These are phyloP conservation scores for Tichodroma muraria DNA, from an alignment of 2,113 vertebrate species.

Conservation along the genomic window DNA sequence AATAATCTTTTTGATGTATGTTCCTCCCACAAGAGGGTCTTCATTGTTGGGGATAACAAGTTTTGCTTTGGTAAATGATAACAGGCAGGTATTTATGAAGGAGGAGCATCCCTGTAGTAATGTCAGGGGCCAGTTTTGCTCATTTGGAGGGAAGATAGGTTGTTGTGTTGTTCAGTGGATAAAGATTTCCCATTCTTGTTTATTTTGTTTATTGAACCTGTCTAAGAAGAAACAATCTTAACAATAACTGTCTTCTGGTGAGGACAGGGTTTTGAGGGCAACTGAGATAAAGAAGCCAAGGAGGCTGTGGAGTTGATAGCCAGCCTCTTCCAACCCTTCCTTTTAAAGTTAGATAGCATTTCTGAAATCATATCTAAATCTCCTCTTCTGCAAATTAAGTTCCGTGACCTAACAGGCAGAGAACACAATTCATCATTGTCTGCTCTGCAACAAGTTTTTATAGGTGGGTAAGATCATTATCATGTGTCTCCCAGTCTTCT, in stretches of 20 bases:
- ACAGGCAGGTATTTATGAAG: background rate
- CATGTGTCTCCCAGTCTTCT: background rate
- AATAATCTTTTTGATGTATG: background rate
- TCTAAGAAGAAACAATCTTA: background rate
- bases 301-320: background rate
- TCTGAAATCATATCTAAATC: constrained; percentile 5
- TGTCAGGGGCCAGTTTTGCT: background rate
- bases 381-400: background rate
- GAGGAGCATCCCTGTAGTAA: background rate
- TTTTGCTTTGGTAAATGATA: background rate
- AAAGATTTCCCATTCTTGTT: background rate
- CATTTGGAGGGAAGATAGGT: background rate
- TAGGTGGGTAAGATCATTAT: constrained; percentile 27
- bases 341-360: background rate
- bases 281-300: background rate
- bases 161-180: background rate
- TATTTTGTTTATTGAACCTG: background rate
- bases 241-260: background rate
- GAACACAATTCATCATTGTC: constrained; percentile 21
- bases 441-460: constrained; percentile 1
- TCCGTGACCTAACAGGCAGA: background rate
- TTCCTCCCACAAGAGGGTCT: background rate
- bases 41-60: background rate
- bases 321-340: background rate
- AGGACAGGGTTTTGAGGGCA: background rate